These are phyloP conservation scores for Thysanoteuthis rhombus DNA, from an alignment of 2,888 invertebrate genomes.

Conservation along the genomic window DNA sequence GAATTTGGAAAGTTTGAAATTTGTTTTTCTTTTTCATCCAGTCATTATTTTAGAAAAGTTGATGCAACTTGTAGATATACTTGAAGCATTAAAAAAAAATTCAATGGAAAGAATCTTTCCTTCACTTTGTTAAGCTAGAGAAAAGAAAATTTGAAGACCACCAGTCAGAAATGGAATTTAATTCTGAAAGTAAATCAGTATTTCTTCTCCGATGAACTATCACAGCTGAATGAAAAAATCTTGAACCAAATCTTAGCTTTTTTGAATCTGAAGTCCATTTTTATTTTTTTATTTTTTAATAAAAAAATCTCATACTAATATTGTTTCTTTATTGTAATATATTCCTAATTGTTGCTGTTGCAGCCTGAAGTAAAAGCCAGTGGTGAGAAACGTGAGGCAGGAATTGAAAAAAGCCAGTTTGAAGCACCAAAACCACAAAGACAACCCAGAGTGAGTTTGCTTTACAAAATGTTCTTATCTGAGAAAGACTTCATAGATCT, in stretches of 20 bases:
- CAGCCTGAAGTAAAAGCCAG: conserved; percentile 28
- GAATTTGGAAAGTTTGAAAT: too few species aligned
- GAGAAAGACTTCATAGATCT: too few species aligned
- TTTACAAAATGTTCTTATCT: neutral
- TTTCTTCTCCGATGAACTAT: neutral
- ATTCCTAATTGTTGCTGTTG: neutral
- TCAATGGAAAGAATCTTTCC: too few species aligned
- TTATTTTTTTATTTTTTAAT: neutral
- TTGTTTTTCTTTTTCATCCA: too few species aligned
- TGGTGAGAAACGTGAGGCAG: neutral
- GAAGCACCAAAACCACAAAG: conserved; percentile 61
- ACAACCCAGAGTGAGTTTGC: conserved; percentile 54
- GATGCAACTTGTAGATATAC: too few species aligned
- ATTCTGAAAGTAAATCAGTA: neutral
- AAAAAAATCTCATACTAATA: neutral
- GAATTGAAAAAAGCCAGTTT: conserved; percentile 53
- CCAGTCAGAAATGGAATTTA: neutral
- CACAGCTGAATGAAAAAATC: neutral
- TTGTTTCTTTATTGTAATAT: neutral
- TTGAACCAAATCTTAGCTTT: neutral
- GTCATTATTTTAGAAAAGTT: too few species aligned
- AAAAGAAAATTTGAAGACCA: too few species aligned
- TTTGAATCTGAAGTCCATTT: neutral
- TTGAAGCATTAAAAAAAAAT: too few species aligned
- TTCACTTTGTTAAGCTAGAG: too few species aligned